Evolutionary conservation across 2,113 vertebrate species (phyloP), one percentile per base, ranked within the genome.

Genomic region (Siphamia tubifer): DNA sequence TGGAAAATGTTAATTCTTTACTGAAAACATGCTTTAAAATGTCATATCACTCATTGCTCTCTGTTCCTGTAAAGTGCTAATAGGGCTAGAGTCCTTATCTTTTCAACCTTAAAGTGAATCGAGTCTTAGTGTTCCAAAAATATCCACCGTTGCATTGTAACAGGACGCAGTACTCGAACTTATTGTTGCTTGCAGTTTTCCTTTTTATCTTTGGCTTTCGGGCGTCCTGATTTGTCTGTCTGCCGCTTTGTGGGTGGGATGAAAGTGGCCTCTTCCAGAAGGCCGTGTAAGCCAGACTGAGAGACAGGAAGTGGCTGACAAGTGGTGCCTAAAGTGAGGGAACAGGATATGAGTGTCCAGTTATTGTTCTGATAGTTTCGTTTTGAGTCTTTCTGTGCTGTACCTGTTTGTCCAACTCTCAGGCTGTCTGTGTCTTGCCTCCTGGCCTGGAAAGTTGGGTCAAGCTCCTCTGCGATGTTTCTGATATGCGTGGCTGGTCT

Each of bases 151-250:
- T 19, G 16, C 15, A 24, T 5, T 16, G 30, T 7, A 32, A 34
- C 13, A 15, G 17, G 6, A 53, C 10, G 23, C 20, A 12, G 13
- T 8, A 23, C 21, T 1, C 17, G 45, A 65, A 23, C 45, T 87
- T 73, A 93, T 44, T 93, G 92, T 32, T 93, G 91, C 58, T 93
- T 93, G 79, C 92, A 93, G 30, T 82, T 92, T 74, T 94, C 92
- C 57, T 92, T 92, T 73, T 93, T 95, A 61, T 92, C 92, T 84
- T 92, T 93, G 76, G 91, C 30, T 88, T 94, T 94, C 3, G 55
- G 51, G 2, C 76, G 69, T 30, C 44, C 83, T 0, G 83, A 24
- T 82, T 93, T 94, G 20, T 93, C 92, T 0, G 69, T 54, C 24
- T 87, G 93, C 10, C 92, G 81, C 54, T 94, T 94, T 3, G 92